These are phyloP conservation scores for Pseudonaja textilis DNA, from an alignment of 2,113 vertebrate species.

Conservation along the genomic window DNA sequence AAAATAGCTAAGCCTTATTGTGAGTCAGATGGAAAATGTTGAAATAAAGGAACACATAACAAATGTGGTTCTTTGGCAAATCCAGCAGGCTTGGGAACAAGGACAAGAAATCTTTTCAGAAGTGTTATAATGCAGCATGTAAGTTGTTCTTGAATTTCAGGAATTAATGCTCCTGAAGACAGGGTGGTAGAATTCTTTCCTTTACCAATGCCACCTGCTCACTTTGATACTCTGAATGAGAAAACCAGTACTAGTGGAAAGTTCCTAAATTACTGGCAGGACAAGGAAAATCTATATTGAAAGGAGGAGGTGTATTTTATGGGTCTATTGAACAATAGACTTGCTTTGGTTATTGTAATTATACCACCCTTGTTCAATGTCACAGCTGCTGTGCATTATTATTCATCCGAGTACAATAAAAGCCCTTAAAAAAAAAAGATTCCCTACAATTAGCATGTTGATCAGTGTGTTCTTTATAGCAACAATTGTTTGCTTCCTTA, in stretches of 20 bases:
- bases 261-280: neutral
- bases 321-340: constrained; percentile 9
- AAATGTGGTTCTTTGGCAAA: neutral
- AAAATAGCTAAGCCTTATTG: neutral
- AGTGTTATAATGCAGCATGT: neutral
- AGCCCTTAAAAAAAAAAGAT: neutral
- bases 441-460: constrained; percentile 24
- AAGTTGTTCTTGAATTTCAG: neutral
- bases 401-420: constrained; percentile 14
- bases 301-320: neutral
- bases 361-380: constrained; percentile 20
- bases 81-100: neutral
- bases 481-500: neutral
- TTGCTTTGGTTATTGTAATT: constrained; percentile 25
- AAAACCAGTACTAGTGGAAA: neutral
- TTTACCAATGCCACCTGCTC: neutral
- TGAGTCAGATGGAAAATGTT: constrained; percentile 8
- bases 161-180: neutral
- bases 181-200: neutral
- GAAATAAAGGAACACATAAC: neutral
- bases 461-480: constrained; percentile 5
- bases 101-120: neutral
- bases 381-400: constrained; percentile 20
- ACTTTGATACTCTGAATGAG: neutral
- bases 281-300: neutral